phyloP scores from a whole-genome alignment of 92 coral and sea anemone genomes.

The Parazoanthus atlanticus region DNA sequence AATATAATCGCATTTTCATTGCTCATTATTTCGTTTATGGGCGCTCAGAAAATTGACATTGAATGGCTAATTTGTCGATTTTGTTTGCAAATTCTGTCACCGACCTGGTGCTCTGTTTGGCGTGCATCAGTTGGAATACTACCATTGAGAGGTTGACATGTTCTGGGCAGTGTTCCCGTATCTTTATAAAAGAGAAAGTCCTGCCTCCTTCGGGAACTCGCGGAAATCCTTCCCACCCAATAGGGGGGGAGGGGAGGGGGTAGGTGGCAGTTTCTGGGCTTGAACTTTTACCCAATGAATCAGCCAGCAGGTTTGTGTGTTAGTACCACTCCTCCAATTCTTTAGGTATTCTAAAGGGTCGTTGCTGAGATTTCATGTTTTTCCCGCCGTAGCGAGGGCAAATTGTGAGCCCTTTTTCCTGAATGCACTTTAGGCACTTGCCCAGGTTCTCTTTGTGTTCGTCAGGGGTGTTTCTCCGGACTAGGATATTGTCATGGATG shows the following conservation, averaged over 20 bases:
- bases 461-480: slow-evolving; percentile 28
- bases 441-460: slow-evolving; percentile 24
- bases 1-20: slow-evolving; percentile 16
- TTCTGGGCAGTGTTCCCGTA: slow-evolving; percentile 9
- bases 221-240: slow-evolving; percentile 36
- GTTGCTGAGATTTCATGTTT: background rate
- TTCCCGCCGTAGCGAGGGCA: too few relatives aligned
- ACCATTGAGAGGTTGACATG: slow-evolving; percentile 42
- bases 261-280: slow-evolving; percentile 9
- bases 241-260: too few relatives aligned
- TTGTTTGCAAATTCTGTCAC: slow-evolving; percentile 35
- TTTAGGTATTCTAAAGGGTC: background rate
- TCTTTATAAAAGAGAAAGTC: slow-evolving; percentile 16
- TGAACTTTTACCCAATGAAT: background rate
- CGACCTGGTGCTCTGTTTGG: slow-evolving; percentile 27
- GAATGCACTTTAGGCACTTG: slow-evolving; percentile 14
- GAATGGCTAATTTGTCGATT: slow-evolving; percentile 24
- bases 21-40: slow-evolving; percentile 23
- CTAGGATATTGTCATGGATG: slow-evolving; percentile 45
- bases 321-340: background rate
- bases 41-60: slow-evolving; percentile 34
- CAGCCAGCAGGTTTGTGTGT: background rate
- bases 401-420: too few relatives aligned
- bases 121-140: too few relatives aligned
- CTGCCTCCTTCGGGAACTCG: slow-evolving; percentile 1